These are phyloP conservation scores for Cyprinus carpio DNA, from an alignment of 2,113 vertebrate species.

Conservation along the genomic window DNA sequence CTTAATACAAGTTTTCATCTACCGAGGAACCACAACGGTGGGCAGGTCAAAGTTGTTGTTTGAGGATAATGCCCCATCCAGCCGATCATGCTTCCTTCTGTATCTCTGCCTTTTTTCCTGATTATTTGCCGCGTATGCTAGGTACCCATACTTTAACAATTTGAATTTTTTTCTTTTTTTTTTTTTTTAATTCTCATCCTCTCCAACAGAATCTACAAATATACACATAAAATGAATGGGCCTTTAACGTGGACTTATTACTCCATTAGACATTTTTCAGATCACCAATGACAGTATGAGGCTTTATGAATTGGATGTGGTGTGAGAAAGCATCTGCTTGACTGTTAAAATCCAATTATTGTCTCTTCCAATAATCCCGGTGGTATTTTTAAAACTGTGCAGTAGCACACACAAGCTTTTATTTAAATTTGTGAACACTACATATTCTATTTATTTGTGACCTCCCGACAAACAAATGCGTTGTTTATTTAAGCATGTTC, in stretches of 20 bases:
- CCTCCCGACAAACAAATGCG: conserved; percentile 64
- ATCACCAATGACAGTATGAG: conserved; percentile 10
- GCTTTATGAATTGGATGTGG: conserved; percentile 54
- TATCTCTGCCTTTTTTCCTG: conserved; percentile 43
- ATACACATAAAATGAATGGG: conserved; percentile 33
- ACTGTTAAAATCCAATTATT: conserved; percentile 59
- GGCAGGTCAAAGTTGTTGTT: neutral
- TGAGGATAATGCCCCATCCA: neutral
- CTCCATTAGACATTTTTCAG: conserved; percentile 36
- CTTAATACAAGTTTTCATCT: neutral
- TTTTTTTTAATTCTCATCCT: neutral
- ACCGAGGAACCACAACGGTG: neutral
- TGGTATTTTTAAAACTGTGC: conserved; percentile 59
- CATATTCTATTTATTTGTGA: conserved; percentile 54
- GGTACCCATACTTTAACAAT: conserved; percentile 25
- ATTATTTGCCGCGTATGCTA: conserved; percentile 25
- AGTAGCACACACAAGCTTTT: conserved; percentile 49
- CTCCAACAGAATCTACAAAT: conserved; percentile 33
- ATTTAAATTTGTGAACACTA: conserved; percentile 27
- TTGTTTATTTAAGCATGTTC: conserved; percentile 69
- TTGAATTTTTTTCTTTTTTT: conserved; percentile 16
- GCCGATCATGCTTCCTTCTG: conserved; percentile 19
- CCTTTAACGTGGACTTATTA: conserved; percentile 33
- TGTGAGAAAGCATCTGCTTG: conserved; percentile 48
- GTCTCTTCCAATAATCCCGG: conserved; percentile 52